Base-by-base conservation (phyloP, 2,113 vertebrate genomes). In the Miniopterus natalensis region DNA sequence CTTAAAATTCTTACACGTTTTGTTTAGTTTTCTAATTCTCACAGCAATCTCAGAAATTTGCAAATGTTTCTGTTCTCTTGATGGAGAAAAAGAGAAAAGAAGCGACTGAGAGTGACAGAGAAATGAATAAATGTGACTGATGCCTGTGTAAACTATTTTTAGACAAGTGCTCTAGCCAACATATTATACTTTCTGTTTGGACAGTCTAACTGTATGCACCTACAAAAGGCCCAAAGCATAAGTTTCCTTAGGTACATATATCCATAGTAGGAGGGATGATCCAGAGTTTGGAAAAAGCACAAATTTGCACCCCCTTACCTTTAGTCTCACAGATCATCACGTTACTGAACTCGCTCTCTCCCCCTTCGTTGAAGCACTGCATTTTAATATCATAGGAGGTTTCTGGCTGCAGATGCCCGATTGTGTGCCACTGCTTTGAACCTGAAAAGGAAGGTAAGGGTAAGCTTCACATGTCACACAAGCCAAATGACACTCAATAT, bases 251-350 rank as follows among this genome's bases (percentile, higher is more conserved):
- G 23, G 36, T 42, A 90, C 90, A 59, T 8, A 31, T 8, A 14
- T n/a, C n/a, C 18, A 47, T 0, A 87, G 47, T 36, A 23, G 8
- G 27, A 94, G 57, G 61, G 73, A 13, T 27, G 15, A 81, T 31
- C 36, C 40, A 55, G 68, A 63, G 53, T 81, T 11, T 45, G 49
- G 51, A 78, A n/a, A 91, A 81, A 89, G 77, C 15, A 51, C 6
- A 9, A 29, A 11, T 4, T 17, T 61, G 42, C 27, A 6, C 1
- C 8, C 7, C 91, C 98, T 97, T 97, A 99, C 99, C 99, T 99
- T 98, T 99, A 49, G 99, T 99, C 96, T 99, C 99, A 5, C 99
- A 99, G 98, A 99, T 99, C 99, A 99, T 99, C 95, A 99, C 99
- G 36, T 99, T 99, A 98, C 99, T 99, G 97, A 99, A 99, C 51